Evolutionary conservation across 2,797 vertebrate species (phyloP), one percentile per base, ranked within the genome.

Genomic region (Chelon labrosus): DNA sequence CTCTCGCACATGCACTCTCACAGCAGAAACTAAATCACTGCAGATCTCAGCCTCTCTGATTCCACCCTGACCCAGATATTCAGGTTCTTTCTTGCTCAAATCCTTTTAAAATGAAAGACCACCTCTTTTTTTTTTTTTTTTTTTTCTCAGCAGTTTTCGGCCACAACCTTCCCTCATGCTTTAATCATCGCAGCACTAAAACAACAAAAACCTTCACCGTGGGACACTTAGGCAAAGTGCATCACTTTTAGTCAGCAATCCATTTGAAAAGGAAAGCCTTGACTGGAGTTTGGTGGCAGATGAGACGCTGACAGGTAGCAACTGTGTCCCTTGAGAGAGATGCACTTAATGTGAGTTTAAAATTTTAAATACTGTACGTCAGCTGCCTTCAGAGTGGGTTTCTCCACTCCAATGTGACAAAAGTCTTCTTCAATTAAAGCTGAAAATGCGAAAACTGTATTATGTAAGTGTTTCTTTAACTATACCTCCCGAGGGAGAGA

Each of bases 51-150:
- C 66, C 65, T 64, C 17, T 4, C 65, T 78, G 72, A 86, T 76
- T 89, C 71, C 70, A 76, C 73, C 56, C 80, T 91, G 90, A 91
- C 91, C 92, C 87, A 92, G 59, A 90, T 91, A 81, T 77, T 79
- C 61, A 4, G 47, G 44, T 80, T 80, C 65, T 72, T 87, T 89
- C 69, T 83, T 66, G 65, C 62, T 75, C 83, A 88, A 90, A 91
- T 86, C 85, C 86, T 90, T 92, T 89, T 82, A 89, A 87, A 89
- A 87, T 70, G 62, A 76, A 71, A 83, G 70, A 67, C 65, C 71
- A 73, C 68, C 79, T 70, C 64, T 56, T 66, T 60, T 60, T n/a
- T 12, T 20, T 14, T 12, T 20, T 14, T 25, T 41, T 7, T 47
- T 37, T 17, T 49, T 52, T 61, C 57, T 42, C 38, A 56, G 75